These are phyloP conservation scores for Anadara kagoshimensis DNA, from an alignment of 1,140 invertebrate genomes.

Conservation along the genomic window DNA sequence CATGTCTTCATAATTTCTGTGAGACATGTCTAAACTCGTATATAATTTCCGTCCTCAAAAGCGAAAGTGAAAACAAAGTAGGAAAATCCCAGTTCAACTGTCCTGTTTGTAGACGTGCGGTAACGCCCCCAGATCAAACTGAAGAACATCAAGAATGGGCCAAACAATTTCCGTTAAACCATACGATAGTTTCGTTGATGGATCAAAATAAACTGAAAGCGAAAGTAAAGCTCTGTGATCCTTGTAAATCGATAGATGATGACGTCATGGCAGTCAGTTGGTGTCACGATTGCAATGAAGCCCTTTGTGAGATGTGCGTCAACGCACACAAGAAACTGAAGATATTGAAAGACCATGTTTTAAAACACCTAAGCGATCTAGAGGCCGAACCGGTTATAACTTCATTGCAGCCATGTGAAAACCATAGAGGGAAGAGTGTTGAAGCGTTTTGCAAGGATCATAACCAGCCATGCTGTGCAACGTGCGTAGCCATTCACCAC, in stretches of 20 bases:
- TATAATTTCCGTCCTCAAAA: conserved; percentile 2
- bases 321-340: conserved; percentile 42
- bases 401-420: conserved; percentile 37
- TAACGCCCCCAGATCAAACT: conserved; percentile 22
- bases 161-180: conserved; percentile 26
- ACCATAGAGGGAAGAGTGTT: conserved; percentile 42
- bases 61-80: too few relatives aligned
- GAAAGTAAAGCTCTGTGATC: conserved; percentile 38
- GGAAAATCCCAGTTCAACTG: conserved; percentile 13
- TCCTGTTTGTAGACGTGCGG: conserved; percentile 25
- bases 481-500: conserved; percentile 46
- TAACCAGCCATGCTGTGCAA: conserved; percentile 41
- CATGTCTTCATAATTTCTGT: conserved; percentile 93
- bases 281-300: conserved; percentile 48
- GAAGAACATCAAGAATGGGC: conserved; percentile 21
- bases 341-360: conserved; percentile 28
- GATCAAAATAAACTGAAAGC: conserved; percentile 37
- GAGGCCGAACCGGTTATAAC: conserved; percentile 39
- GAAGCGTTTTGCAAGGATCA: conserved; percentile 52
- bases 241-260: conserved; percentile 35
- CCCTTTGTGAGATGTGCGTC: conserved; percentile 44
- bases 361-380: conserved; percentile 42
- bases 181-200: conserved; percentile 42
- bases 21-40: conserved; percentile 80
- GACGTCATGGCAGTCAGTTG: conserved; percentile 34